A percentile compares a stretch with the other conserved stretches of the same genome.
Evolutionary conservation across 35 echinoderm and acorn worm species (phyloP).

Genomic region (Stichopus chloronotus): DNA sequence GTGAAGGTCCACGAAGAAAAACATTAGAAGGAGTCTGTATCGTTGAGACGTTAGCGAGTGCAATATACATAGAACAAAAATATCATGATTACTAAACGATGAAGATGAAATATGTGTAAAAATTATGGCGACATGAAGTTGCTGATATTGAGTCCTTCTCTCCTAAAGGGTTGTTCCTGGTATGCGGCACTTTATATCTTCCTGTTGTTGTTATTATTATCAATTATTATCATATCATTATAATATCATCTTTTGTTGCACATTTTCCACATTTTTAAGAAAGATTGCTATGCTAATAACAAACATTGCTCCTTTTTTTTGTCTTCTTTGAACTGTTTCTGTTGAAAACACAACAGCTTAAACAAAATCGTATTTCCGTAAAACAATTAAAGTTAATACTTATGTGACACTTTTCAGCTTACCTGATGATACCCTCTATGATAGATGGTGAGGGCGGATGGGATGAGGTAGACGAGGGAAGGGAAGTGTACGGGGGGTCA

Average conservation of each 20-base stretch:
- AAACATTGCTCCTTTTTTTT: background rate
- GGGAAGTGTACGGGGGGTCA: too few species aligned
- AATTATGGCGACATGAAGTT: background rate
- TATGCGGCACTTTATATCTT: constrained; percentile 57
- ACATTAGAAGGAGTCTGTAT: too few species aligned
- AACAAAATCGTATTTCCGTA: too few species aligned
- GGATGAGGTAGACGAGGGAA: too few species aligned
- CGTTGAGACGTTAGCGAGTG: background rate
- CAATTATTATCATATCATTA: constrained; percentile 35
- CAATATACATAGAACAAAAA: background rate
- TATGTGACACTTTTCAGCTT: too few species aligned
- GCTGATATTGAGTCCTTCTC: background rate
- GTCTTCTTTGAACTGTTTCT: background rate
- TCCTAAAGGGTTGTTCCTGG: constrained; percentile 18
- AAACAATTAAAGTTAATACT: too few species aligned
- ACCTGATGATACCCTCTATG: too few species aligned
- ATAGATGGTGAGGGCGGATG: too few species aligned
- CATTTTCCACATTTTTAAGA: constrained; percentile 67
- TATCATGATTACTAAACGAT: background rate
- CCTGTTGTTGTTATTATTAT: constrained; percentile 35
- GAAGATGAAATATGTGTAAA: background rate
- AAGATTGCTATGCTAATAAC: constrained; percentile 58
- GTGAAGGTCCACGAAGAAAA: too few species aligned
- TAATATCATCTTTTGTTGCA: constrained; percentile 60
- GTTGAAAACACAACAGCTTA: too few species aligned